A percentile compares a stretch with the other conserved stretches of the same genome.
phyloP scores from a whole-genome alignment of 1,140 invertebrate genomes.

The Drosophila athabasca region DNA sequence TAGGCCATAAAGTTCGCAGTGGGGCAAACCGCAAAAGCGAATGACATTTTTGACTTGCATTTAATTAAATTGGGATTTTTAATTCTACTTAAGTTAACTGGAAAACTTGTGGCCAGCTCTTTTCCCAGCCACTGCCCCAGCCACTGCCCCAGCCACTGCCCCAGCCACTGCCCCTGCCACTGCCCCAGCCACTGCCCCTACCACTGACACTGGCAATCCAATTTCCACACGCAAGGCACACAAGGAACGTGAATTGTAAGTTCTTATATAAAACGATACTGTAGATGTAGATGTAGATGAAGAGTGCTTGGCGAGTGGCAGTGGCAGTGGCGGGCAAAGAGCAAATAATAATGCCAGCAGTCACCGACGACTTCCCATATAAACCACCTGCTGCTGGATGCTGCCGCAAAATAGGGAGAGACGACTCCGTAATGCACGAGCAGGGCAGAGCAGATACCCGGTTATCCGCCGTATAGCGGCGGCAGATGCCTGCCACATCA shows the following conservation, averaged over 20 bases:
- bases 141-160: not conserved
- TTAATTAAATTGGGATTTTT: slow-evolving; percentile 74
- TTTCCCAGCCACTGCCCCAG: too few relatives aligned
- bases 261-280: slow-evolving; percentile 3
- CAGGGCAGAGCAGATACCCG: too few relatives aligned
- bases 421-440: slow-evolving; percentile 43
- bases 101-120: slow-evolving; percentile 58
- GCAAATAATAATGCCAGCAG: slow-evolving; percentile 41
- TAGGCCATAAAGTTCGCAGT: slow-evolving; percentile 40
- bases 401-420: slow-evolving; percentile 19
- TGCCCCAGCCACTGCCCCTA: not conserved
- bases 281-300: too few relatives aligned
- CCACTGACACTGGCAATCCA: slow-evolving; percentile 9
- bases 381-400: slow-evolving; percentile 69
- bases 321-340: slow-evolving; percentile 25
- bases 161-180: too few relatives aligned
- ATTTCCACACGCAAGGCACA: slow-evolving; percentile 40
- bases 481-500: slow-evolving; percentile 58
- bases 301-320: too few relatives aligned
- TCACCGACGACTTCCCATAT: slow-evolving; percentile 29
- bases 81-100: slow-evolving; percentile 73
- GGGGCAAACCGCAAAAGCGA: slow-evolving; percentile 15
- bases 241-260: slow-evolving; percentile 10
- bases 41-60: slow-evolving; percentile 55
- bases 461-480: slow-evolving; percentile 21